Evolutionary conservation across 1,140 invertebrate genomes (phyloP), one percentile per base, ranked within the genome.

Genomic region (Phthorimaea operculella): DNA sequence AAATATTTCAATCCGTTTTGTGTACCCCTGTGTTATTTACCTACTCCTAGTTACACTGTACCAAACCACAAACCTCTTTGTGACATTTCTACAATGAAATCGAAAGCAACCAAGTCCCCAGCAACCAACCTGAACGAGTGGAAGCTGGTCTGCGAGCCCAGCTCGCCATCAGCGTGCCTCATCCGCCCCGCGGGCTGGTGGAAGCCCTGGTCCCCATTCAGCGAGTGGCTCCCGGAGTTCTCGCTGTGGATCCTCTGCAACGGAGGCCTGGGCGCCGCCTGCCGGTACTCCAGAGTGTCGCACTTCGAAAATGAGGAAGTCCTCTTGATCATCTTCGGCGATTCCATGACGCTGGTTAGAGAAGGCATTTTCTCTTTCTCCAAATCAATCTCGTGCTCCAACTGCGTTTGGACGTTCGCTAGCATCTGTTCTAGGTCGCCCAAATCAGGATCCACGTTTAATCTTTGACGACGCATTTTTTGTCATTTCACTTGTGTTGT

Each of bases 381-480:
- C 60, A 79, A 45, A 42, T 82, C 83, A 1, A 87, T 87, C 59
- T 87, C 85, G 34, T 83, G 72, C 58, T 87, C 81, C 10, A 87
- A 62, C 54, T 87, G 80, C 5, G 66, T 76, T 42, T 87, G 85
- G 0, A 87, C 83, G 51, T 80, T 72, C 0, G 83, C 83, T 9
- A 87, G 59, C 83, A 87, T 85, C 51, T 85, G 79, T 48, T 87
- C 85, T 21, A 87, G 49, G 48, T 87, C 85, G 0, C 79, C 79
- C 52, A 87, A 52, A 64, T 87, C 81, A 0, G 85, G 80, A 51
- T 83, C 77, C 6, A 82, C 62, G 21, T 75, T 83, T 59, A 79
- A 63, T 58, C 79, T 81, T 14, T 64, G 58, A 4, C 79, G 76
- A 51, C 78, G 69, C 81, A 85, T 85, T 14, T 18, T 39, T 39